Evolutionary conservation across 2,888 invertebrate species (phyloP).

Genomic region (Melanchra persicariae): DNA sequence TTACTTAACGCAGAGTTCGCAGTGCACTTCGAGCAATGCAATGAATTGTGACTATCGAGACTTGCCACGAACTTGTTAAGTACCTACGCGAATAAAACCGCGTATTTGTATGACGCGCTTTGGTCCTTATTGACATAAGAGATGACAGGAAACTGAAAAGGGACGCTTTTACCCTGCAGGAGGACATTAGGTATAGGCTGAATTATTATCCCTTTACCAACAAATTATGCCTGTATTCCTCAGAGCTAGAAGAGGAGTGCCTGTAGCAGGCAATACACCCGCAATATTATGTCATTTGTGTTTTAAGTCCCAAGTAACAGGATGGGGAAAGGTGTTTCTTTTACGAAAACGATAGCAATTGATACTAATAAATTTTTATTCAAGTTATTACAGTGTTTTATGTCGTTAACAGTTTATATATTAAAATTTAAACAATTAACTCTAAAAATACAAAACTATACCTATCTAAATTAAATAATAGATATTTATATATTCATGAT

Average conservation of each 20-base stretch:
- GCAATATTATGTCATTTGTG: background rate
- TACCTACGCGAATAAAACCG: background rate
- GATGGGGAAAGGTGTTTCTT: background rate
- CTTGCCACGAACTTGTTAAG: no score
- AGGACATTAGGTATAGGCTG: background rate
- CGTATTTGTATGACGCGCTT: background rate
- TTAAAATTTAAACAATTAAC: slow-evolving; percentile 66
- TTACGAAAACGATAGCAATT: slow-evolving; percentile 22
- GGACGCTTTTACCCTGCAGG: background rate
- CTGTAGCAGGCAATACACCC: background rate
- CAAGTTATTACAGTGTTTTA: slow-evolving; percentile 58
- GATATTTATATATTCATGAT: slow-evolving; percentile 18
- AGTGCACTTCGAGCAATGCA: slow-evolving; percentile 23
- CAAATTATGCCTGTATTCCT: background rate
- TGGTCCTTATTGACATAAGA: background rate
- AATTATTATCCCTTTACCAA: background rate
- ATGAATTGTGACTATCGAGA: background rate
- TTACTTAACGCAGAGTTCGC: slow-evolving; percentile 20
- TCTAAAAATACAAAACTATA: slow-evolving; percentile 65
- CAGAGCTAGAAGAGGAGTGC: background rate
- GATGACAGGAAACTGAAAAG: background rate
- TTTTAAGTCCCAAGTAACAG: background rate
- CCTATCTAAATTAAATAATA: slow-evolving; percentile 50
- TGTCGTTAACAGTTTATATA: slow-evolving; percentile 66
- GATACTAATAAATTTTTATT: slow-evolving; percentile 58